Evolutionary conservation across 2,113 vertebrate genomes (phyloP), one percentile per base, ranked within the genome.

Genomic region (Micronisus gabar): DNA sequence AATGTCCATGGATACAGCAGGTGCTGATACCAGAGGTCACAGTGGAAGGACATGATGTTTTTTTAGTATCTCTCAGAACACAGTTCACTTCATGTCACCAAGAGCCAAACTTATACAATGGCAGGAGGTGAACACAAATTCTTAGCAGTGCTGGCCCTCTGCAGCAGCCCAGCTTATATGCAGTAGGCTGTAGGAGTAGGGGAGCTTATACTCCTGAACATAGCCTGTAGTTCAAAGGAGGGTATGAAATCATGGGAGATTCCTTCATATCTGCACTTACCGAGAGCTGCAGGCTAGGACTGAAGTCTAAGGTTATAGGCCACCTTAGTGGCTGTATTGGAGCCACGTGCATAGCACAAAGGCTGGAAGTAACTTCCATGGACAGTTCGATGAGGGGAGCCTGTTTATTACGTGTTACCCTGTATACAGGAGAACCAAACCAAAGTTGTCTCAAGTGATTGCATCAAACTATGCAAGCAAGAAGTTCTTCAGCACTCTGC

Each of bases 101-200:
- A 63, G 26, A 68, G 14, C 50, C 50, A 5, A 15, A n/a, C 3
- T 38, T n/a, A 7, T 0, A 8, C 15, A 10, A 1, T 23, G 40
- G 43, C 55, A 70, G 59, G 47, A 92, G 53, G 23, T 11, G 30
- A 81, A n/a, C 30, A 45, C 55, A 74, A 7, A 18, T 34, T 40
- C n/a, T 32, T 11, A 40, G 41, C n/a, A 29, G 15, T 27, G 43
- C 56, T 72, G 36, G 13, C 36, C 26, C 23, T 34, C 79, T 63
- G 52, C 72, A 90, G 66, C 71, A 82, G 84, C 43, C 66, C 29
- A 56, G 59, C 71, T 48, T 20, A 4, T n/a, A 20, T 48, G 18
- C 66, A 61, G 27, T 7, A 53, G n/a, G 26, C 32, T 56, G 3
- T 12, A 79, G 40, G 55, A 66, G 12, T 5, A 56, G 40, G 29